Evolutionary conservation across 2,113 vertebrate species (phyloP).

Genomic region (Laticauda colubrina): DNA sequence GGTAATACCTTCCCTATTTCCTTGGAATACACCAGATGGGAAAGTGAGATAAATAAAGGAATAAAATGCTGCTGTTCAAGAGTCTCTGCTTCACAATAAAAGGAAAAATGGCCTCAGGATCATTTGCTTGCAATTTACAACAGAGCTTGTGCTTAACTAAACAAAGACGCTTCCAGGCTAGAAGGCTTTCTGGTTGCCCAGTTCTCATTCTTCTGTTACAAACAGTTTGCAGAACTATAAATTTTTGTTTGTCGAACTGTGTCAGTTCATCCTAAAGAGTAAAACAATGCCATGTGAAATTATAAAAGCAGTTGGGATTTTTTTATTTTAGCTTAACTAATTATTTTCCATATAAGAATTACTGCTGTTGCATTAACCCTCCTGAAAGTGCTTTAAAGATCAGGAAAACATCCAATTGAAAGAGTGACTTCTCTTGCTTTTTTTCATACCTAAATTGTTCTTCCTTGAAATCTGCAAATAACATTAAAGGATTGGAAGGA

Average conservation of each 20-base stretch:
- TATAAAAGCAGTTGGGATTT: not conserved
- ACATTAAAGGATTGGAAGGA: not conserved
- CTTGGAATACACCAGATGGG: not conserved
- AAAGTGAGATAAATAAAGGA: not conserved
- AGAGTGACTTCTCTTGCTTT: not conserved
- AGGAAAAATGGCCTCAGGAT: not conserved
- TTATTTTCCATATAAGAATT: not conserved
- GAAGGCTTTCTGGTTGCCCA: not conserved
- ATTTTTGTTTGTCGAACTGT: not conserved
- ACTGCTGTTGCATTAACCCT: not conserved
- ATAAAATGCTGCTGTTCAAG: not conserved
- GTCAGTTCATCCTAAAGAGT: not conserved
- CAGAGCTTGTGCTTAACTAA: not conserved
- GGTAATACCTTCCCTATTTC: not conserved
- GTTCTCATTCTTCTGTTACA: not conserved
- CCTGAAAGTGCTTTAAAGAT: not conserved
- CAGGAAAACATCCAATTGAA: not conserved
- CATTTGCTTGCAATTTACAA: not conserved
- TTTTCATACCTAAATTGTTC: not conserved
- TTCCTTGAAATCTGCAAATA: not conserved
- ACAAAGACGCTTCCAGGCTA: not conserved
- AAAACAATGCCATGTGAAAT: not conserved
- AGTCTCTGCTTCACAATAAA: not conserved
- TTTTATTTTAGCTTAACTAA: not conserved
- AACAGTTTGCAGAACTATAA: not conserved